phyloP scores from a whole-genome alignment of 2,888 invertebrate genomes.

The Microctonus aethiopoides region DNA sequence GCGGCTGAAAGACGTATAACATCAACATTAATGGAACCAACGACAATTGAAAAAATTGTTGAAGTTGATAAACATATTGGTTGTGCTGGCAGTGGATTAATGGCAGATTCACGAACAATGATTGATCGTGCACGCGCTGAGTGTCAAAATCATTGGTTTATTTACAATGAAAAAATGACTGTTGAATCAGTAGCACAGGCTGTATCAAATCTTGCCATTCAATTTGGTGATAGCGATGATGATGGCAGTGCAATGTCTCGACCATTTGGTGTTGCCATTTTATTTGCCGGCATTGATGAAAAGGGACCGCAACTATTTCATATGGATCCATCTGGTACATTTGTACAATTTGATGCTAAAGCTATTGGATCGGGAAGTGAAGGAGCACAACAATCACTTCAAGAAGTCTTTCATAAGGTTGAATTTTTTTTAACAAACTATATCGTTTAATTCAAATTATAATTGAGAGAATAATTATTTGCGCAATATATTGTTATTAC shows the following conservation, averaged over 20 bases:
- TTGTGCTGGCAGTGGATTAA: slow-evolving; percentile 96
- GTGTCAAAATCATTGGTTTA: slow-evolving; percentile 98
- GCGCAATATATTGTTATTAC: too few species aligned
- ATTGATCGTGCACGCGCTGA: slow-evolving; percentile 96
- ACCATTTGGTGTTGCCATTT: slow-evolving; percentile 98
- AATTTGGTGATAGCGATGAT: slow-evolving; percentile 98
- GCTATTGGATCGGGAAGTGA: slow-evolving; percentile 99
- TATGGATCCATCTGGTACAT: slow-evolving; percentile 99
- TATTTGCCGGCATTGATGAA: slow-evolving; percentile 95
- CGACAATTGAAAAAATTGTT: slow-evolving; percentile 98
- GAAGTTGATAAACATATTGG: slow-evolving; percentile 98
- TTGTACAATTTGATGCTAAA: slow-evolving; percentile 97
- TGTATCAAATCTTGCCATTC: slow-evolving; percentile 98
- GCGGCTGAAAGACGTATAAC: slow-evolving; percentile 99
- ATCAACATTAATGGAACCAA: slow-evolving; percentile 95
- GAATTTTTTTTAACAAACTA: neutral
- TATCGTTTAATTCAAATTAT: slow-evolving; percentile 1
- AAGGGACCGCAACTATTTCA: slow-evolving; percentile 96
- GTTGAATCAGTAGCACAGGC: slow-evolving; percentile 99
- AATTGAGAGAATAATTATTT: too few species aligned
- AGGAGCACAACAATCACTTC: slow-evolving; percentile 95
- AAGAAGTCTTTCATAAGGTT: slow-evolving; percentile 75
- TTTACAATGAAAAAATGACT: slow-evolving; percentile 95
- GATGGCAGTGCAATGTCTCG: slow-evolving; percentile 95
- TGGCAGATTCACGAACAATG: slow-evolving; percentile 96